Base-by-base conservation (phyloP, 1,140 invertebrate genomes). In the Bombus balteatus region DNA sequence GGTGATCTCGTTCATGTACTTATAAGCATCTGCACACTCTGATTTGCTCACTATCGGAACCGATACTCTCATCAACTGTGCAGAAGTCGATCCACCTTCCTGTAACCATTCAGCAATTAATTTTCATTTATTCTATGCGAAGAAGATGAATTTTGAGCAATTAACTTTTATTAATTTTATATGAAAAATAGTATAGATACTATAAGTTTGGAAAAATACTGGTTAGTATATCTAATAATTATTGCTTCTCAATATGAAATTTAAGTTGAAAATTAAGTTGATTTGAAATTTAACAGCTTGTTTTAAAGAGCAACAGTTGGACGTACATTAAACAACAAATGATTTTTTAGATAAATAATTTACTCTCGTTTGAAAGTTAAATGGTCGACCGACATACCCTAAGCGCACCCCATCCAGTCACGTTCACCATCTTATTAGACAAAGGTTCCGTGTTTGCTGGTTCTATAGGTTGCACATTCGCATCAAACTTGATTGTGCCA, bases 371-470 rank as follows among this genome's bases (percentile, higher is more conserved):
- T 1, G 68, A 39, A n/a, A n/a, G 6, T 73, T 32, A 73, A 73
- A 43, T 57, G 32, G 4, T 37, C 53, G 0, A 8, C 10, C 8
- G 6, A 78, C 65, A 66, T 66, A 90, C 86, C 88, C 1, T 22
- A 22, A 93, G 86, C 57, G 94, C 92, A 43, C 96, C 96, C 96
- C 96, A 97, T 72, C 96, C 96, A n/a, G 95, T 94, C 2, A 96
- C 94, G 32, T 92, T 94, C 25, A 95, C 95, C 28, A 92, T 80
- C 2, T 91, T 93, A 9, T 95, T 94, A 43, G 92, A 41, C 22
- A 22, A 59, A 18, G 34, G 88, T 70, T 90, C 86, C 18, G 1
- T 39, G 25, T 9, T 37, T 10, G 86, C 66, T 37, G 71, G 57
- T 41, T 76, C 34, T 78, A 93, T 53, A 89, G 92, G 57, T 72